phyloP scores from a whole-genome alignment of 2,797 vertebrate species.

The Clarias fuscus region DNA sequence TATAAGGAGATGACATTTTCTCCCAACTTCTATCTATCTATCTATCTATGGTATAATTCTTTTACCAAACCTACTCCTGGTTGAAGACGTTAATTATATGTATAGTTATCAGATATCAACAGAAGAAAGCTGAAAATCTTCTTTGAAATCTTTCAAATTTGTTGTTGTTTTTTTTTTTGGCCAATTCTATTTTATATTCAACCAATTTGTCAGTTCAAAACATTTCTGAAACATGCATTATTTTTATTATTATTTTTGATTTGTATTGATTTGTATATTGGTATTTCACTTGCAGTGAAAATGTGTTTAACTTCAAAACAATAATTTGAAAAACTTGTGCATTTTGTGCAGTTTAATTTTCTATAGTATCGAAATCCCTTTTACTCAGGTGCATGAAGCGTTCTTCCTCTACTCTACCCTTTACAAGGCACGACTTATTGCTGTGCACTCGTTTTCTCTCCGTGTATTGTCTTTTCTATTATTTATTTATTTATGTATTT shows the following conservation, averaged over 20 bases:
- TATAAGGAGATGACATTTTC: too few species aligned
- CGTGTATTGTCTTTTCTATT: neutral
- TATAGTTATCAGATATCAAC: too few species aligned
- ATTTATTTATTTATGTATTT: too few species aligned
- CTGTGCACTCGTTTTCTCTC: neutral
- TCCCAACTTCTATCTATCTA: too few species aligned
- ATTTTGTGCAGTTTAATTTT: too few species aligned
- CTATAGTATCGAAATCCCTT: neutral
- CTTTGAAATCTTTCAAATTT: too few species aligned
- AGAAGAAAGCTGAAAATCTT: neutral
- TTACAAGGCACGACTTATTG: neutral
- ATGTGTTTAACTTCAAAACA: neutral
- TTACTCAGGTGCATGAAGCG: neutral
- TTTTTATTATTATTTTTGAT: neutral
- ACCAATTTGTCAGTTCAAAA: neutral
- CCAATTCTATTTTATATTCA: neutral
- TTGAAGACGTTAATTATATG: too few species aligned
- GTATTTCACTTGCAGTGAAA: neutral
- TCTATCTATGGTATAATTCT: too few species aligned
- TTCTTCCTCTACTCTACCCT: neutral
- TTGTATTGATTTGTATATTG: neutral
- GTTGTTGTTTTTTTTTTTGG: too few species aligned
- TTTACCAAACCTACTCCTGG: too few species aligned
- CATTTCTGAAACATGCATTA: neutral
- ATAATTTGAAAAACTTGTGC: too few species aligned